Evolutionary conservation across 2,113 vertebrate species (phyloP), one percentile per base, ranked within the genome.

Genomic region (Cervus canadensis): DNA sequence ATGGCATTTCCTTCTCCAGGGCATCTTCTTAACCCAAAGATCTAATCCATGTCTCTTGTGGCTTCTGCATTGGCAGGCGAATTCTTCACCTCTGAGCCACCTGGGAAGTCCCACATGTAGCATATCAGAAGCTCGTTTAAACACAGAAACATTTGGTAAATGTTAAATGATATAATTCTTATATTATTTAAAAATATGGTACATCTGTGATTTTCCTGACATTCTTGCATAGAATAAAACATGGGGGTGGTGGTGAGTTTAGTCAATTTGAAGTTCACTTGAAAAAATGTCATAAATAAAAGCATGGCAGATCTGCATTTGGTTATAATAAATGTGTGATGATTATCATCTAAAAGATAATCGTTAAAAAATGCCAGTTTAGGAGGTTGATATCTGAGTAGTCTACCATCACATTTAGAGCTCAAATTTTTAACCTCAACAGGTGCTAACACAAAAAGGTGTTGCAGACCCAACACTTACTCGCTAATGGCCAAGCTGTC

Each of bases 391-490:
- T 56, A 85, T 10, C 25, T 89, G 33, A 56, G 30, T 71, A 30
- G 12, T 33, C 60, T 78, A 25, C 45, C 16, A 5, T 85, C n/a
- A 81, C 40, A 54, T 48, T 57, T 81, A 91, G 30, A 64, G 33
- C 33, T 86, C 48, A 21, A 30, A 71, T 60, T 52, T 67, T 85
- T 89, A 67, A 60, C 33, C 78, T 76, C 79, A 52, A 74, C 56
- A 95, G 87, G 33, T 89, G 87, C 52, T 74, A 81, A 71, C 16
- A 57, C 16, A 59, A 85, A 87, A 57, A 93, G 43, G 85, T 54
- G 50, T 33, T 28, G 48, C 79, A 54, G 74, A 67, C 89, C 40
- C 43, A 60, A 60, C n/a, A 19, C 25, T 48, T n/a, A 26, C 13
- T 33, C 5, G 6, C 59, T 94, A 79, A 94, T 57, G 19, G 78